phyloP scores from a whole-genome alignment of 2,113 vertebrate species.

The Xerus inauris region DNA sequence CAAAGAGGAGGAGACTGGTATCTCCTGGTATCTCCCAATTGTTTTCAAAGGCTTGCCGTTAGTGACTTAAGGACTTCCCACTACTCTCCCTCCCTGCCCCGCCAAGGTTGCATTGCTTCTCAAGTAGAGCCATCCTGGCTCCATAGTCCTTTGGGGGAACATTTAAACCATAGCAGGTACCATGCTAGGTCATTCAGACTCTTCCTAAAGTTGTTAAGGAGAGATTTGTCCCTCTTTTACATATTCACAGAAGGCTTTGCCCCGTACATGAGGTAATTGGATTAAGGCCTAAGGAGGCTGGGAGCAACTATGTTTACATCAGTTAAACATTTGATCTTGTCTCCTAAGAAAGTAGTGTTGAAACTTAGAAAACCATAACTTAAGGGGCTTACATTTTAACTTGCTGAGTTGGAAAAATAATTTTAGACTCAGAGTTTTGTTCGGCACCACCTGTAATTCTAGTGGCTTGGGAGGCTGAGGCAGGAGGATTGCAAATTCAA shows the following conservation, averaged over 20 bases:
- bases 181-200: not conserved
- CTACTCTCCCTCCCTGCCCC: too few species aligned
- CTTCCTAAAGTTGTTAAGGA: not conserved
- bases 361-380: not conserved
- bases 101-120: not conserved
- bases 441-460: too few species aligned
- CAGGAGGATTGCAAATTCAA: too few species aligned
- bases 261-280: not conserved
- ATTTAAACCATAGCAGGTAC: not conserved
- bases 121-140: not conserved
- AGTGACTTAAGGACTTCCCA: not conserved
- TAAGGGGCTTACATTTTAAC: not conserved
- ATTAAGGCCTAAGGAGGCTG: not conserved
- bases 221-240: not conserved
- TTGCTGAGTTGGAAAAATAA: not conserved
- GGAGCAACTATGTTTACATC: not conserved
- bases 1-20: not conserved
- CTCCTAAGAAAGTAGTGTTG: not conserved
- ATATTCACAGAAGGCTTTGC: not conserved
- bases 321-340: not conserved
- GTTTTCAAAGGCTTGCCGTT: not conserved
- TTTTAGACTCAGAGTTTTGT: not conserved
- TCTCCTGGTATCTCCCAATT: not conserved
- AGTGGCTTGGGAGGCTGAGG: too few species aligned
- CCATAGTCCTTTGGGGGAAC: not conserved